Percentiles rank a stretch among this genome's conserved stretches.
These are phyloP conservation scores for Coreius guichenoti DNA, from an alignment of 2,797 vertebrate species.

Conservation along the genomic window DNA sequence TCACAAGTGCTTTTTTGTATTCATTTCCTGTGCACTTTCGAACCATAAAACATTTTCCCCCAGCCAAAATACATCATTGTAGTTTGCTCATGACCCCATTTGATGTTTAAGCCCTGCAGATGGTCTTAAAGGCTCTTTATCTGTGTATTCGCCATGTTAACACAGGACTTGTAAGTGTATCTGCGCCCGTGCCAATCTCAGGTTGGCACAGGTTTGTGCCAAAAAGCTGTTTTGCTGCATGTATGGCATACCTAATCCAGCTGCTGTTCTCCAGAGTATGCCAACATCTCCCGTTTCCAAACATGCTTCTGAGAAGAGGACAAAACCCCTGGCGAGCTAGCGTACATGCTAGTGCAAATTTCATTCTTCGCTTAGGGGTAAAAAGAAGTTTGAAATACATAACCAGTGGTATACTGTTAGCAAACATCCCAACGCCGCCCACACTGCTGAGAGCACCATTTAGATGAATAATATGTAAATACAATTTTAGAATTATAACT, in stretches of 20 bases:
- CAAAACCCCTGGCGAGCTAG: slow-evolving; percentile 17
- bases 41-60: neutral
- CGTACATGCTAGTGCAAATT: neutral
- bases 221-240: slow-evolving; percentile 65
- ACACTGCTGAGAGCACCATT: too few relatives aligned
- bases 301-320: slow-evolving; percentile 68
- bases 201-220: slow-evolving; percentile 71
- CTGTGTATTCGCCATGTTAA: slow-evolving; percentile 70
- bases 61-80: neutral
- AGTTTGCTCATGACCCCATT: slow-evolving; percentile 72
- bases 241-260: slow-evolving; percentile 76
- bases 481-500: neutral
- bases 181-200: slow-evolving; percentile 65
- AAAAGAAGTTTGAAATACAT: neutral
- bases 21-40: slow-evolving; percentile 21
- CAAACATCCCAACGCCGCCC: neutral
- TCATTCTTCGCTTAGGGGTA: neutral
- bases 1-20: neutral
- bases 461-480: too few relatives aligned
- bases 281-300: slow-evolving; percentile 74
- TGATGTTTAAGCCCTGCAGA: slow-evolving; percentile 71
- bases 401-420: neutral
- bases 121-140: slow-evolving; percentile 70
- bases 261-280: slow-evolving; percentile 68
- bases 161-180: slow-evolving; percentile 67